Evolutionary conservation across 1,140 invertebrate genomes (phyloP), one percentile per base, ranked within the genome.

Genomic region (Bombus picipes): DNA sequence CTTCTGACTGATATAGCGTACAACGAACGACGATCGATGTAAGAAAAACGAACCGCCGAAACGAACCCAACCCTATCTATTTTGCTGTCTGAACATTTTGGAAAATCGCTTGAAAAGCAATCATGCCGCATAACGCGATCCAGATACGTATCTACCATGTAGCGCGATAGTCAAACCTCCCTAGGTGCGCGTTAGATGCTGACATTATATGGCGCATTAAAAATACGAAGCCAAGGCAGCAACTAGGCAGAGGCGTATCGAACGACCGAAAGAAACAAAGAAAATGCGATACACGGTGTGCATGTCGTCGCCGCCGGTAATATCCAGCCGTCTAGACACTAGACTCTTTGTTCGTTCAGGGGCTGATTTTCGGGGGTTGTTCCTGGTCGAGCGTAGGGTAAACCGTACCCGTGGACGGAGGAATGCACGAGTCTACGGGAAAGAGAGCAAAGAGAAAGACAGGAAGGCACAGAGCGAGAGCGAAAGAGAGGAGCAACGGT

Each of bases 361-460:
- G 81, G 68, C 68, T 89, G 88, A 89, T 89, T 89, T 89, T 89
- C 87, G 80, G 87, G 88, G 85, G 81, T 89, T 89, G 87, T 86
- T 74, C 39, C 83, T 80, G 83, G 77, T 80, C 77, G 83, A 80
- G 79, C 74, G 74, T 77, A 89, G 88, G 79, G 77, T 85, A 78
- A 83, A 73, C 57, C 66, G 62, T 53, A 47, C 28, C 47, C 80
- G 57, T 28, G 57, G 65, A 57, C 43, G 53, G 75, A 62, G 83
- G 77, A 43, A 82, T 79, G 77, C 74, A 88, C 83, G 68, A 62
- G 34, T 62, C 76, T 25, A 25, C 41, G 22, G 62, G 32, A 32
- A 75, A n/a, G 37, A 62, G 57, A 74, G 57, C 28, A n/a, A 25
- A 62, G 28, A 25, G 43, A 32, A 59, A 68, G 53, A 65, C 37